phyloP scores from a whole-genome alignment of 2,113 vertebrate genomes.

The Dasyurus viverrinus region DNA sequence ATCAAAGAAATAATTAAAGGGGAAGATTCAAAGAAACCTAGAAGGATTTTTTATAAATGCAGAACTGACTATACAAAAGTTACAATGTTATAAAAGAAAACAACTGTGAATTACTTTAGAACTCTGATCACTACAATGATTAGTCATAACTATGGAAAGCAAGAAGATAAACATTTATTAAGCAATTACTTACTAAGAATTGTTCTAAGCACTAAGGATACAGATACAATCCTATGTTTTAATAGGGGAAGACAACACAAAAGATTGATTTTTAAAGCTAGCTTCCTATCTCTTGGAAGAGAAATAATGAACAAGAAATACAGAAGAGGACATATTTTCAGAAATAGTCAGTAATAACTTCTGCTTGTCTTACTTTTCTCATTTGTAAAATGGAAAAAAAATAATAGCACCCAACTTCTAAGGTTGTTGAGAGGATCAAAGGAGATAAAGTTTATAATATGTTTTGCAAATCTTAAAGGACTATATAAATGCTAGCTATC shows the following conservation, averaged over 20 bases:
- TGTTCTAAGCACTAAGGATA: background rate
- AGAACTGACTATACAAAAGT: no score
- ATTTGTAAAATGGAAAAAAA: background rate
- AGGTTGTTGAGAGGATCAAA: background rate
- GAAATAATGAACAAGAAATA: background rate
- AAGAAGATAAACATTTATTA: background rate
- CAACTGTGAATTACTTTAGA: no score
- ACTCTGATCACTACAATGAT: no score
- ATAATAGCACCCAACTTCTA: background rate
- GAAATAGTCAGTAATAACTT: background rate
- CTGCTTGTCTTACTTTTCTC: background rate
- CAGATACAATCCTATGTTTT: background rate
- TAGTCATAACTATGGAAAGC: background rate
- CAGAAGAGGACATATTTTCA: background rate
- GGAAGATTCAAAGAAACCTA: no score
- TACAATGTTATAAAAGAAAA: no score
- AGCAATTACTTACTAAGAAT: background rate
- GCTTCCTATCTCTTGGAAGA: background rate
- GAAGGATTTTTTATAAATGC: no score
- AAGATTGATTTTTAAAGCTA: background rate
- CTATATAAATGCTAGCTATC: background rate
- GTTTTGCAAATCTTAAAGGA: background rate
- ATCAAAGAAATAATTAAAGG: no score
- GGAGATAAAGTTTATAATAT: background rate
- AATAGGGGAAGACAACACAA: background rate